Conservation (phyloP, 1,140 invertebrate genomes). For the Pemphigus obesinymphae region DNA sequence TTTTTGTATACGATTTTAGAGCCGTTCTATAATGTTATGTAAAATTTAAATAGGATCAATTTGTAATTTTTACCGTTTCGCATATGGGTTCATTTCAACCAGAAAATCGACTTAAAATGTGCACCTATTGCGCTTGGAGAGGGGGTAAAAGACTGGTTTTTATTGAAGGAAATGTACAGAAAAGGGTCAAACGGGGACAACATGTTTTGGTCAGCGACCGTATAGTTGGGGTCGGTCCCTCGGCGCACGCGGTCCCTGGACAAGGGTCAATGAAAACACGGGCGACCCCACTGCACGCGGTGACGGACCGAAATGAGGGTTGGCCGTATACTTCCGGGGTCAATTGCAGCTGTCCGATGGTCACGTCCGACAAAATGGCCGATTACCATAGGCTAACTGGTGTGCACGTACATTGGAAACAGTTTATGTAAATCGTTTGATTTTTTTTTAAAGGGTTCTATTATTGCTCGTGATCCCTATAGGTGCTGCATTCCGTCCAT, state of each 20-base stretch:
- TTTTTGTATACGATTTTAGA: too few species aligned
- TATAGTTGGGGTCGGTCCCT: slow-evolving; percentile 28
- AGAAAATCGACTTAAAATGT: not conserved
- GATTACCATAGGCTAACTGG: not conserved
- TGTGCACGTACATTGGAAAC: not conserved
- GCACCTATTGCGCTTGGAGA: too few species aligned
- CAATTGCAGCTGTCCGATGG: slow-evolving; percentile 22
- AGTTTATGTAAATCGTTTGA: not conserved
- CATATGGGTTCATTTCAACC: not conserved
- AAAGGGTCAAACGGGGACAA: slow-evolving; percentile 6
- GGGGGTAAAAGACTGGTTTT: not conserved
- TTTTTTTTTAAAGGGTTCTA: not conserved
- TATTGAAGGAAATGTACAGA: slow-evolving; percentile 10
- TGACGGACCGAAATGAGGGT: not conserved
- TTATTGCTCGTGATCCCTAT: not conserved
- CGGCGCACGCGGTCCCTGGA: not conserved
- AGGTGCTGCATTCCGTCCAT: not conserved
- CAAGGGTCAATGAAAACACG: slow-evolving; percentile 40
- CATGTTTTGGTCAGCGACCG: slow-evolving; percentile 18
- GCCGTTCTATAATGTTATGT: too few species aligned
- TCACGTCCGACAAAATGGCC: slow-evolving; percentile 29
- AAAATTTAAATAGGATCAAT: not conserved
- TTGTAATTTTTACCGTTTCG: not conserved
- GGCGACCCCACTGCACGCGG: slow-evolving; percentile 7
- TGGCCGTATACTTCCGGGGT: slow-evolving; percentile 35